Evolutionary conservation across 2,113 vertebrate genomes (phyloP).

Genomic region (Bothrops jararaca): DNA sequence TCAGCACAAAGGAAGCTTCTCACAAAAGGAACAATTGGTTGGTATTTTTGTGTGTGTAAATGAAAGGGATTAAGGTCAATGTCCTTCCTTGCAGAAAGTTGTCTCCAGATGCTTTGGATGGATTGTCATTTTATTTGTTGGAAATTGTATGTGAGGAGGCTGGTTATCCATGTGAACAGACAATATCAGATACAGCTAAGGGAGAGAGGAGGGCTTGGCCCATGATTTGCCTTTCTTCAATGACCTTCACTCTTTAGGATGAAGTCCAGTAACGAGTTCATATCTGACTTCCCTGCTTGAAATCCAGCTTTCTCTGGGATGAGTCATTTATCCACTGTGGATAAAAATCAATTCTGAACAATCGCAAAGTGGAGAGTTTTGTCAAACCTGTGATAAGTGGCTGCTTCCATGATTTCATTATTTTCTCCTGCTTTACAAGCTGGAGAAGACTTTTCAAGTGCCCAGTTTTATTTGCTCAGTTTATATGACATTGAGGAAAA

Average conservation of each 20-base stretch:
- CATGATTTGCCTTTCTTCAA: not conserved
- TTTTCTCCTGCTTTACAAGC: too few species aligned
- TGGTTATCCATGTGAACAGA: not conserved
- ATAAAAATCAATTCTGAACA: not conserved
- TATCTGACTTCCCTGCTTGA: not conserved
- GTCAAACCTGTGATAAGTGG: not conserved
- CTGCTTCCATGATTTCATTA: too few species aligned
- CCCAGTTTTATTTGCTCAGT: too few species aligned
- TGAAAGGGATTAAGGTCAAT: not conserved
- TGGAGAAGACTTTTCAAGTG: too few species aligned
- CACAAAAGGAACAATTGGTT: not conserved
- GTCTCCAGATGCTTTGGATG: not conserved
- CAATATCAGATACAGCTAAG: not conserved
- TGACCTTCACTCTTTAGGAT: not conserved
- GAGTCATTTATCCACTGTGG: not conserved
- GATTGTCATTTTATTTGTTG: not conserved
- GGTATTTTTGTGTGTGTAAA: not conserved
- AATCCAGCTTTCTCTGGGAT: not conserved
- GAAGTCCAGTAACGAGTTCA: not conserved
- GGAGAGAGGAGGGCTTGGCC: not conserved
- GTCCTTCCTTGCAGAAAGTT: not conserved
- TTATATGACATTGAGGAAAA: too few species aligned
- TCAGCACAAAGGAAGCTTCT: not conserved
- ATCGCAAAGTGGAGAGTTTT: not conserved
- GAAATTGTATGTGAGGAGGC: not conserved